Base-by-base conservation (phyloP, 2,888 invertebrate species). In the Hydroisotoma schaefferi region DNA sequence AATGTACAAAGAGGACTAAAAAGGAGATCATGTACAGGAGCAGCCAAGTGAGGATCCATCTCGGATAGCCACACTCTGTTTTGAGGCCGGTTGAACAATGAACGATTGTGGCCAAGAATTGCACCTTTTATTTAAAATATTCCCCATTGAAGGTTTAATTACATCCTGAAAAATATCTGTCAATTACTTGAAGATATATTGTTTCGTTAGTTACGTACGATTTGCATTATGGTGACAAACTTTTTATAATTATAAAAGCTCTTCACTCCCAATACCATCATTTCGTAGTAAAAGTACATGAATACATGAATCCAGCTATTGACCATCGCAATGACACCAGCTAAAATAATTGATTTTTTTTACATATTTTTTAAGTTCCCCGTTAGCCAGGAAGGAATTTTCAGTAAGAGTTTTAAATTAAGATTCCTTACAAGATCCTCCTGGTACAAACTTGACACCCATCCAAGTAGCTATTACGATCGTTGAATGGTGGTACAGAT, bases 221-320 rank as follows among this genome's bases (percentile, higher is more conserved):
- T 71, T 65, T 72, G 72, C 56, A 72, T 61, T 8, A 69, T 69
- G 15, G 72, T 72, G 48, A 72, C 63, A 55, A 69, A 67, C 51
- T 69, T 67, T 47, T 72, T 72, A 59, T 65, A 72, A 6, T 63
- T 64, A 5, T 59, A 43, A 43, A 65, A 61, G 40, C 65, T 61
- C 26, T 61, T 60, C 44, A 67, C 60, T 26, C 63, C 63, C 28
- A 62, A 38, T n/a, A 66, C 61, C 55, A 63, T 68, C 61, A 69
- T 58, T 49, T 67, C 57, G 52, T 71, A 72, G 63, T 72, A 72
- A 10, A 63, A 59, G 53, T 72, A 72, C 72, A 72, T 72, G 40
- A 72, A 61, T 1, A 72, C 72, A 51, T 72, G 72, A n/a, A 72
- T 68, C 71, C 71, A 71, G 38, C 71, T 67, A 47, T 72, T 72